These are phyloP conservation scores for Ooceraea biroi DNA, from an alignment of 1,140 invertebrate genomes.

Conservation along the genomic window DNA sequence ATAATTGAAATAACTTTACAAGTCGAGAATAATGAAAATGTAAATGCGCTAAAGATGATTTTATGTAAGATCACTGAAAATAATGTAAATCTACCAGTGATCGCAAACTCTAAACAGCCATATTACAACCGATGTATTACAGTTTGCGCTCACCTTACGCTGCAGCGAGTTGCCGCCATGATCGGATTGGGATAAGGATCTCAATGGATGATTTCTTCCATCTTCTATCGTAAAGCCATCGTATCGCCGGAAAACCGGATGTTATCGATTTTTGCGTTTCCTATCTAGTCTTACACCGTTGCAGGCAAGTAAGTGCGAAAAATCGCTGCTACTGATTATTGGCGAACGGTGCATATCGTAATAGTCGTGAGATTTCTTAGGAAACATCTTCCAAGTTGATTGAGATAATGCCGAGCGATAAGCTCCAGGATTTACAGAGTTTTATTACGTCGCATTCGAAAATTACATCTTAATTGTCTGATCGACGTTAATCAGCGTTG, in stretches of 20 bases:
- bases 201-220: slow-evolving; percentile 43
- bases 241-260: slow-evolving; percentile 2
- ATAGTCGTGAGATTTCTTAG: slow-evolving; percentile 27
- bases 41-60: no score
- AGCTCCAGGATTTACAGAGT: neutral
- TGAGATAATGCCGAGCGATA: slow-evolving; percentile 24
- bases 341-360: neutral
- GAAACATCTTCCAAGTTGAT: slow-evolving; percentile 32
- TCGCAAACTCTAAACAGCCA: no score
- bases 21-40: no score
- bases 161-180: neutral
- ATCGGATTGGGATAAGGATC: slow-evolving; percentile 42
- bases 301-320: slow-evolving; percentile 4
- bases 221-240: slow-evolving; percentile 23
- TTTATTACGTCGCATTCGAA: slow-evolving; percentile 31
- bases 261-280: slow-evolving; percentile 30
- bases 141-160: neutral
- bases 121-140: neutral
- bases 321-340: slow-evolving; percentile 45
- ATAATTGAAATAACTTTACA: no score
- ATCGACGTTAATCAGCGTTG: slow-evolving; percentile 41
- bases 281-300: slow-evolving; percentile 13
- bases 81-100: no score
- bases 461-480: slow-evolving; percentile 41
- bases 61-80: no score